Evolutionary conservation across 1,140 invertebrate genomes (phyloP).

Genomic region (Papilio aristodemus): DNA sequence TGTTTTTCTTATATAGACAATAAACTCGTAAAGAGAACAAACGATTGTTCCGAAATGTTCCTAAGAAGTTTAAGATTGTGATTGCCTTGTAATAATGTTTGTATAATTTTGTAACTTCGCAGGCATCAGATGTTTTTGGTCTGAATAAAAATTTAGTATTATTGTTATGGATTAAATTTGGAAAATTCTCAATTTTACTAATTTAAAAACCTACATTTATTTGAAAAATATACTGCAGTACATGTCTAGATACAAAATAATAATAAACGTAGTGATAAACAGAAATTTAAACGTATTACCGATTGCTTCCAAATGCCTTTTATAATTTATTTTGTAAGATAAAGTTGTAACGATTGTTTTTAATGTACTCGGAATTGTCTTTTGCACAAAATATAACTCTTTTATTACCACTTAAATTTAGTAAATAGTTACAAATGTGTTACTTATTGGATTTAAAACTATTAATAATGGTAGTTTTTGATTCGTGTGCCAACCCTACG

Average conservation of each 20-base stretch:
- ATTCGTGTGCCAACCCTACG: not conserved
- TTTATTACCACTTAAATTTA: too few species aligned
- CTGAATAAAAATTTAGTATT: conserved; percentile 14
- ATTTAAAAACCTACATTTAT: not conserved
- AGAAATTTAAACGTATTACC: too few species aligned
- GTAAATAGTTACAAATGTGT: too few species aligned
- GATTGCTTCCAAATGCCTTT: too few species aligned
- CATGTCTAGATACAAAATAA: too few species aligned
- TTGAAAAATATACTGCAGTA: not conserved
- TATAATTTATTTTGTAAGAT: too few species aligned
- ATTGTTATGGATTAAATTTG: conserved; percentile 1
- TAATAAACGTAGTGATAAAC: too few species aligned
- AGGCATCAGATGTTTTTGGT: conserved; percentile 19
- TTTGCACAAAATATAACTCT: too few species aligned
- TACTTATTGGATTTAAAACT: too few species aligned
- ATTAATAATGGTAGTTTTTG: not conserved
- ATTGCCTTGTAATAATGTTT: conserved; percentile 6
- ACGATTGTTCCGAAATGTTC: conserved; percentile 5
- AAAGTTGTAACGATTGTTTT: too few species aligned
- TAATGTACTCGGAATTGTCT: too few species aligned
- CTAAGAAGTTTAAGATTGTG: conserved; percentile 17
- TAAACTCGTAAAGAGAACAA: conserved; percentile 16
- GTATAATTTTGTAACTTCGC: conserved; percentile 7
- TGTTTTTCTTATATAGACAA: conserved; percentile 4
- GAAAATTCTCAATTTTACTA: not conserved